Evolutionary conservation across 1,140 invertebrate species (phyloP).

Genomic region (Harpegnathos saltator): DNA sequence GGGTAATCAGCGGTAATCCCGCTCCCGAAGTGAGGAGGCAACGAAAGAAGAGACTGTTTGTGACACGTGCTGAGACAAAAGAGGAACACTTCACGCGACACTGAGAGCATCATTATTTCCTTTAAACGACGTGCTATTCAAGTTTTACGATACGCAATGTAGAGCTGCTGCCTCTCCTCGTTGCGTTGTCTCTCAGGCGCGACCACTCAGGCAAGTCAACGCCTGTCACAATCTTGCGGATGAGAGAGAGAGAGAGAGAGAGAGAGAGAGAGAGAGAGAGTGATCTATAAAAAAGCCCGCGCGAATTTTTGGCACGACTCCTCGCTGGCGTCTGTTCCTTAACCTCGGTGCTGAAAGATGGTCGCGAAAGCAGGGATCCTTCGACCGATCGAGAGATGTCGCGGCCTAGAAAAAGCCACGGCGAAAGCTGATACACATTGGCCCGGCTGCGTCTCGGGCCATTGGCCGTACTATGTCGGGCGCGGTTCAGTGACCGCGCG

Average conservation of each 20-base stretch:
- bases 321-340: not conserved
- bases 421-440: slow-evolving; percentile 68
- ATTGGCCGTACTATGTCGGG: slow-evolving; percentile 60
- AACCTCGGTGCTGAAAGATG: slow-evolving; percentile 27
- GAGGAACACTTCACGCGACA: too few species aligned
- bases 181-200: too few species aligned
- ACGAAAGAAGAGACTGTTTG: too few species aligned
- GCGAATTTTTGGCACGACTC: slow-evolving; percentile 33
- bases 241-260: too few species aligned
- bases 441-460: slow-evolving; percentile 39
- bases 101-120: too few species aligned
- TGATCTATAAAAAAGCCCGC: slow-evolving; percentile 32
- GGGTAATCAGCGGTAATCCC: too few species aligned
- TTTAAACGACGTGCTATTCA: not conserved
- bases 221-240: not conserved
- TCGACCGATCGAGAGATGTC: slow-evolving; percentile 64
- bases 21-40: too few species aligned
- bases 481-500: slow-evolving; percentile 70
- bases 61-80: too few species aligned
- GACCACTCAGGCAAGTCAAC: too few species aligned
- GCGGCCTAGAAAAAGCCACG: slow-evolving; percentile 67
- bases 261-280: too few species aligned
- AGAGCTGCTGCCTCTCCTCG: not conserved
- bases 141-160: not conserved
- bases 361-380: slow-evolving; percentile 57